A percentile compares a stretch with the other conserved stretches of the same genome.
Evolutionary conservation across 2,797 vertebrate genomes (phyloP).

Genomic region (Spinus olivaceus): DNA sequence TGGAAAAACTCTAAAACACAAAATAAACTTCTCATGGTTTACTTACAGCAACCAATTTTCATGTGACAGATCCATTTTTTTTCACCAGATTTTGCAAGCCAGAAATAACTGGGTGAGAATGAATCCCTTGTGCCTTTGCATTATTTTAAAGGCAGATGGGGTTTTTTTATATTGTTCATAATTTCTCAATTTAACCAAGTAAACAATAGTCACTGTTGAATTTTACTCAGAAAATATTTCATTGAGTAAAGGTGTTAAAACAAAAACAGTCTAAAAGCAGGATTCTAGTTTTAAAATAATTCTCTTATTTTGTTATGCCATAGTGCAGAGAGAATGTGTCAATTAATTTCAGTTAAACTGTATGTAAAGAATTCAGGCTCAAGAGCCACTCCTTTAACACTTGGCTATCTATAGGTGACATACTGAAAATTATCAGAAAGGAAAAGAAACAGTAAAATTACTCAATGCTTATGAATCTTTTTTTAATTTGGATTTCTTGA

Average conservation of each 20-base stretch:
- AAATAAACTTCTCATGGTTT: neutral
- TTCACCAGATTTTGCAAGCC: neutral
- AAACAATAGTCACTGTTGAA: neutral
- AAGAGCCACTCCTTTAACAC: neutral
- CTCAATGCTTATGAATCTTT: neutral
- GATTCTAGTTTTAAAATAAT: conserved; percentile 19
- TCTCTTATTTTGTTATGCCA: neutral
- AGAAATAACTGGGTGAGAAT: neutral
- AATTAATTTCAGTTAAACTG: neutral
- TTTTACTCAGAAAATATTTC: neutral
- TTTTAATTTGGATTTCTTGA: neutral
- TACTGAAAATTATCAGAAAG: neutral
- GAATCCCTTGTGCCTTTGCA: neutral
- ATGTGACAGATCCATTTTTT: neutral
- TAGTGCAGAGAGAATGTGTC: neutral
- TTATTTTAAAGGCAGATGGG: neutral
- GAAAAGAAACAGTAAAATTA: neutral
- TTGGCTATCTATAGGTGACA: neutral
- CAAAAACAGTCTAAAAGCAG: neutral
- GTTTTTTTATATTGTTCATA: neutral
- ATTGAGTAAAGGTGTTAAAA: neutral
- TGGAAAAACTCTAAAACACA: neutral
- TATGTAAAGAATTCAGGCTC: neutral
- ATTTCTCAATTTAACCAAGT: neutral
- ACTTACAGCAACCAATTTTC: neutral